Evolutionary conservation across 2,797 vertebrate species (phyloP).

Genomic region (Brotula barbata): DNA sequence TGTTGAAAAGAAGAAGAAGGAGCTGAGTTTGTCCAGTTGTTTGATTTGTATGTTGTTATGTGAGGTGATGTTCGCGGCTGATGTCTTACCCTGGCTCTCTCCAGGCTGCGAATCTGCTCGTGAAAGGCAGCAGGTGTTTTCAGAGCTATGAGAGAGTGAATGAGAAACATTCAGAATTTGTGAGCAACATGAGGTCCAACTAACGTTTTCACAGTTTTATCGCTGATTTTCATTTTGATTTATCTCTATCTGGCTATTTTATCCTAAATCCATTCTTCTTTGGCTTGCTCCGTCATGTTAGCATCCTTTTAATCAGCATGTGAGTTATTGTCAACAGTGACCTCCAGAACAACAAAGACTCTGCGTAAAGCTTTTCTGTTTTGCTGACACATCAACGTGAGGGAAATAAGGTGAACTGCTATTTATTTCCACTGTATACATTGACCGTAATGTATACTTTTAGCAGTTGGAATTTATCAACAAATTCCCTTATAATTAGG

Average conservation of each 20-base stretch:
- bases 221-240: not conserved
- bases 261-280: not conserved
- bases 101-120: constrained; percentile 94
- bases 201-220: not conserved
- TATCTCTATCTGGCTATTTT: not conserved
- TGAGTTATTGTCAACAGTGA: not conserved
- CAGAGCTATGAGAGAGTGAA: constrained; percentile 81
- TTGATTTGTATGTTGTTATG: not conserved
- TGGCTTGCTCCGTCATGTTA: not conserved
- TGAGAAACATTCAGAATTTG: constrained; percentile 7
- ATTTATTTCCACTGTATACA: no score
- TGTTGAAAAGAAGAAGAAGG: constrained; percentile 53
- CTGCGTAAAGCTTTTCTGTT: no score
- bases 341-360: no score
- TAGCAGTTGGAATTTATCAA: no score
- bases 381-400: no score
- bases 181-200: not conserved
- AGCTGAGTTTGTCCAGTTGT: not conserved
- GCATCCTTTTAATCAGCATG: not conserved
- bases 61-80: not conserved
- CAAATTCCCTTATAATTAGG: no score
- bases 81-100: constrained; percentile 91
- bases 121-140: constrained; percentile 96
- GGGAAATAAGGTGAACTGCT: no score
- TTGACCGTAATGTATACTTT: no score